Evolutionary conservation across 2,113 vertebrate genomes (phyloP), one percentile per base, ranked within the genome.

Genomic region (Pelvicachromis taeniatus): DNA sequence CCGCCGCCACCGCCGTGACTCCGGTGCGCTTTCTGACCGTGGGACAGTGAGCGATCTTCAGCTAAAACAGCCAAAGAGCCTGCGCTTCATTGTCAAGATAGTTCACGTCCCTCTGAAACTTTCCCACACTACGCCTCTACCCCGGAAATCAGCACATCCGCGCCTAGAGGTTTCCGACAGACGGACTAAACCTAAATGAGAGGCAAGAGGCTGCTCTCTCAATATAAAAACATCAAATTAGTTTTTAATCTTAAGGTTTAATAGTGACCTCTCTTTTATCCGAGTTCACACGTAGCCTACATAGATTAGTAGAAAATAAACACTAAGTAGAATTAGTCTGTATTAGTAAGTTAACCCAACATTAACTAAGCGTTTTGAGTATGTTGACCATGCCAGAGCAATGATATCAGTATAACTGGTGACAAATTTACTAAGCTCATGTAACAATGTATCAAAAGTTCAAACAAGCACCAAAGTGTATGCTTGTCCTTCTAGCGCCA

Each of bases 41-140:
- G 54, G 78, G 81, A 81, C 79, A 50, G 83, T 14, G 56, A 52
- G 54, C 2, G 82, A 55, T 80, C 45, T 79, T 82, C 85, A 2
- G 77, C 52, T 38, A 16, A 6, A 58, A 53, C 85, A 3, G 53
- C 85, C 87, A 48, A 84, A 93, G 87, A 91, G 10, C 4, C 77
- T 3, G 73, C 52, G 84, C 58, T 9, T 68, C 80, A 11, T 23
- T 26, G 87, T 56, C 93, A 92, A 92, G 92, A 94, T 89, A 61
- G 85, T 89, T 90, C 84, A 7, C 77, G 2, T 13, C 85, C 61
- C 45, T 1, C 26, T 45, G 13, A n/a, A 48, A 48, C 17, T 2
- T n/a, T 5, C 3, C 52, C 31, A 52, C 40, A 29, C 31, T 10
- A 3, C 29, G 10, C n/a, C 42, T 45, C 78, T 9, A 77, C 35